Percentiles rank a stretch among this genome's conserved stretches.
These are phyloP conservation scores for Drosophila meridionalis DNA, from an alignment of 2,888 invertebrate species.

Conservation along the genomic window DNA sequence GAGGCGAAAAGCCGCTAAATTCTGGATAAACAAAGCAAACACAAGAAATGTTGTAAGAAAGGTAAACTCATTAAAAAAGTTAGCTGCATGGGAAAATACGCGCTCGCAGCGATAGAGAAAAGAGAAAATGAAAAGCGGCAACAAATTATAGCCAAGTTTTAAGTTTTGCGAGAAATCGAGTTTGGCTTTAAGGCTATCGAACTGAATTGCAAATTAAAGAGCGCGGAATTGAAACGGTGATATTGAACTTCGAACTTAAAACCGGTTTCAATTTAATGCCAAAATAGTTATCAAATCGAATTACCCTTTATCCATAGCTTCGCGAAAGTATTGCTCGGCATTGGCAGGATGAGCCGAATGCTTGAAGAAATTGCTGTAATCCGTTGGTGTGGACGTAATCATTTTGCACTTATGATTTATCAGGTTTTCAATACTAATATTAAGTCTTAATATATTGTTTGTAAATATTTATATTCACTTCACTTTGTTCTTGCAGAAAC, in stretches of 20 bases:
- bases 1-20: slow-evolving; percentile 18
- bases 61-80: not conserved
- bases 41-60: not conserved
- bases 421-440: slow-evolving; percentile 9
- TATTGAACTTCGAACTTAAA: slow-evolving; percentile 35
- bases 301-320: slow-evolving; percentile 76
- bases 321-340: slow-evolving; percentile 80
- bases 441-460: not conserved
- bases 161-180: not conserved
- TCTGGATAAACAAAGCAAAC: slow-evolving; percentile 37
- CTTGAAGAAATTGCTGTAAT: slow-evolving; percentile 78
- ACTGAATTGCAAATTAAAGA: not conserved
- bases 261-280: slow-evolving; percentile 41
- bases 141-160: not conserved
- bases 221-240: not conserved
- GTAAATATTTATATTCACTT: not conserved
- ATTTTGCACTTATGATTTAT: slow-evolving; percentile 51
- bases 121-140: not conserved
- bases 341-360: slow-evolving; percentile 78
- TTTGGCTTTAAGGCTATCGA: not conserved
- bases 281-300: not conserved
- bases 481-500: slow-evolving; percentile 4
- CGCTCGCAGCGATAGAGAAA: slow-evolving; percentile 1
- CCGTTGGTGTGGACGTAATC: slow-evolving; percentile 75
- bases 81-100: not conserved